These are phyloP conservation scores for Pseudochaenichthys georgianus DNA, from an alignment of 2,797 vertebrate species.

Conservation along the genomic window DNA sequence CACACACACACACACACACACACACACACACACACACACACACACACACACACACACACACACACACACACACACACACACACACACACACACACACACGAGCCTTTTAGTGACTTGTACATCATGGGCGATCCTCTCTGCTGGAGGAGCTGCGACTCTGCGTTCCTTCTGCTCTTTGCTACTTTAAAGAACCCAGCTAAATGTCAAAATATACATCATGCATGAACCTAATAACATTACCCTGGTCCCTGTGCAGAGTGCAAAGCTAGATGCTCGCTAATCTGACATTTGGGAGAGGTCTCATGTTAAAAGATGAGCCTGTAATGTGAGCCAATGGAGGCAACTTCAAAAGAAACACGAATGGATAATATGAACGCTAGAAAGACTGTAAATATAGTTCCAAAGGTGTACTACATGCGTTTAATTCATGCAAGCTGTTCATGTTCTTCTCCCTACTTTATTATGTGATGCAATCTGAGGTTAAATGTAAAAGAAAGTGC, in stretches of 20 bases:
- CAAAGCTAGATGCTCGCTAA: neutral
- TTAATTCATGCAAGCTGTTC: neutral
- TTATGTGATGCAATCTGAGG: neutral
- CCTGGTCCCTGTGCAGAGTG: neutral
- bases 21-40: rapidly evolving
- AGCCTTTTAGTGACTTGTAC: slow-evolving; percentile 53
- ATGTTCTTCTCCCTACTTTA: too few relatives aligned
- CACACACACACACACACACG: too few relatives aligned
- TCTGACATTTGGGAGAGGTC: neutral
- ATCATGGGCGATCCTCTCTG: slow-evolving; percentile 41
- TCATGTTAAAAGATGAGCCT: neutral
- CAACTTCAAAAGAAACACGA: neutral
- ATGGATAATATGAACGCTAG: neutral
- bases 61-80: too few relatives aligned
- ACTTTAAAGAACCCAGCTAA: neutral
- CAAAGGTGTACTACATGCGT: neutral
- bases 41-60: too few relatives aligned
- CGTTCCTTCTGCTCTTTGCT: slow-evolving; percentile 5
- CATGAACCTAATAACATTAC: neutral
- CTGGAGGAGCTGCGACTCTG: slow-evolving; percentile 12
- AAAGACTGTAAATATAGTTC: neutral
- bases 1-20: too few relatives aligned
- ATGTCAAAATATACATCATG: neutral
- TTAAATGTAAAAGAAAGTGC: neutral
- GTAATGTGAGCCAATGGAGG: slow-evolving; percentile 7